These are phyloP conservation scores for Platycnemis pennipes DNA, from an alignment of 2,888 invertebrate genomes.

Conservation along the genomic window DNA sequence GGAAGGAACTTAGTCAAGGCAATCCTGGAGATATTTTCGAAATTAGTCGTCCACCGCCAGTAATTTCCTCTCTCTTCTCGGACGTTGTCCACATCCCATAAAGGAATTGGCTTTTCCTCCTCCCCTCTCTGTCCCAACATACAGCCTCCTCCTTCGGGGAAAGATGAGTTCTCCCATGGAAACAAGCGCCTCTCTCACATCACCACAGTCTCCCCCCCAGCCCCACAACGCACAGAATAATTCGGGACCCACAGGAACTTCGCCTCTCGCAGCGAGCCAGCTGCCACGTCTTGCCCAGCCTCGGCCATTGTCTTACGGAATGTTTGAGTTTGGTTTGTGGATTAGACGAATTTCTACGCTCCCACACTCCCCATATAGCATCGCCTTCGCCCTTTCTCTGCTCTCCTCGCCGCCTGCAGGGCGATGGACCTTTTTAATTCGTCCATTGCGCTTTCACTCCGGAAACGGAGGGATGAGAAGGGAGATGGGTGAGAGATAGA, in stretches of 20 bases:
- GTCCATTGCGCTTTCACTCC: not conserved
- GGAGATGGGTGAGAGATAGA: not conserved
- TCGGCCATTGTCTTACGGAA: not conserved
- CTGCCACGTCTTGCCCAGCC: not conserved
- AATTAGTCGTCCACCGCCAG: too few relatives aligned
- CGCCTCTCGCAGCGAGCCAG: not conserved
- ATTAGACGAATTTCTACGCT: not conserved
- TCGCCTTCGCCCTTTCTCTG: not conserved
- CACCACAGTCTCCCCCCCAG: not conserved
- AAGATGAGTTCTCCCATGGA: not conserved
- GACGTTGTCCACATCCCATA: not conserved
- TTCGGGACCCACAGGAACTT: not conserved
- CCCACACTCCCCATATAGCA: not conserved
- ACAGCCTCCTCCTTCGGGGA: not conserved
- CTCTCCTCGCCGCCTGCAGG: not conserved
- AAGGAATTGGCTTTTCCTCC: not conserved
- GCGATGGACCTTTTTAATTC: not conserved
- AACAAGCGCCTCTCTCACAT: not conserved
- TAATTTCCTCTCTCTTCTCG: not conserved
- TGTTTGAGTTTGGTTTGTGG: slow-evolving; percentile 43
- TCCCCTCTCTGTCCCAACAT: not conserved
- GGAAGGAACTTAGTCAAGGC: too few relatives aligned
- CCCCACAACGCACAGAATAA: not conserved
- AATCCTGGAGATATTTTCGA: too few relatives aligned
- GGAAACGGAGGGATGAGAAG: too few relatives aligned